phyloP scores from a whole-genome alignment of 2,888 invertebrate genomes.

The Tenthredo notha region DNA sequence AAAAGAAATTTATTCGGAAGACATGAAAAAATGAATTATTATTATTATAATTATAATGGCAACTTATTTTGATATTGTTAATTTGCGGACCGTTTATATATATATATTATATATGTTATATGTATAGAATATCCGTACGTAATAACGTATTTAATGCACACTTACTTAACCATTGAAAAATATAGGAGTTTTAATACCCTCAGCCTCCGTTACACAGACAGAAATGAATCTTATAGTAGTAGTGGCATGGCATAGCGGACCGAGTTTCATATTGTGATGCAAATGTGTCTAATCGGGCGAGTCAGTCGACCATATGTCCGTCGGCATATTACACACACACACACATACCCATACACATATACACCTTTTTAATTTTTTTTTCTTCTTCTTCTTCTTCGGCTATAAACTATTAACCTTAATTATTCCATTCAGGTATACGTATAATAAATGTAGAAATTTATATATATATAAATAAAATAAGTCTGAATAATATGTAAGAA shows the following conservation, averaged over 20 bases:
- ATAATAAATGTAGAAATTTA: no score
- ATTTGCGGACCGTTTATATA: neutral
- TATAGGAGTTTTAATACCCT: slow-evolving; percentile 32
- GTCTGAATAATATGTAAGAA: no score
- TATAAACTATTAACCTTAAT: neutral
- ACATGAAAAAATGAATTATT: no score
- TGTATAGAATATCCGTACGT: neutral
- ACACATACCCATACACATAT: neutral
- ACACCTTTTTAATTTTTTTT: no score
- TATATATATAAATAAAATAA: no score
- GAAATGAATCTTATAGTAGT: neutral
- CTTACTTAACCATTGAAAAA: neutral
- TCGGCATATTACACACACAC: slow-evolving; percentile 28
- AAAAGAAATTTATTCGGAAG: neutral
- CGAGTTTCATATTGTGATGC: slow-evolving; percentile 76
- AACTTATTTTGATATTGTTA: neutral
- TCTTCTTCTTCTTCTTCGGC: no score
- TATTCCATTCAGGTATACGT: neutral
- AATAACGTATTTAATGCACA: neutral
- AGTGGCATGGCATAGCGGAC: slow-evolving; percentile 45
- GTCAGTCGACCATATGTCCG: slow-evolving; percentile 76
- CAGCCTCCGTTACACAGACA: neutral
- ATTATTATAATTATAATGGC: no score
- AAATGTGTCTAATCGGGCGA: slow-evolving; percentile 77
- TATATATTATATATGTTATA: no score